phyloP scores from a whole-genome alignment of 2,888 invertebrate species.

The Phaonia tiefii region DNA sequence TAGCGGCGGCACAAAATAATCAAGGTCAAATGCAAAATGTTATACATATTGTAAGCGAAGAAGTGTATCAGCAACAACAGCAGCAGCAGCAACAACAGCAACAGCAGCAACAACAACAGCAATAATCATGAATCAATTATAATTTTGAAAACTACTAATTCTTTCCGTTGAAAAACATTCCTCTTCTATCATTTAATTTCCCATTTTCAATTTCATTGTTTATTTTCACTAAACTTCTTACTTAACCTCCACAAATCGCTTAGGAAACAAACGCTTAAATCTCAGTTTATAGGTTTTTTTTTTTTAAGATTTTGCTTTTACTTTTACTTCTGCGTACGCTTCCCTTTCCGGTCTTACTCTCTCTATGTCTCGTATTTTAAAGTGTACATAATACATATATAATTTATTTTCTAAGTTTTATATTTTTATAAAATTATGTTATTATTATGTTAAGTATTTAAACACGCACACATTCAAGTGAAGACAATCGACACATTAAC shows the following conservation, averaged over 20 bases:
- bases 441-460: conserved; percentile 3
- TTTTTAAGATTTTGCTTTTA: background rate
- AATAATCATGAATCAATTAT: conserved; percentile 19
- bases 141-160: background rate
- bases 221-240: background rate
- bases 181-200: conserved; percentile 35
- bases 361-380: conserved; percentile 9
- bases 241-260: background rate
- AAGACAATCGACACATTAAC: conserved; percentile 37
- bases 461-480: too few species aligned
- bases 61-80: conserved; percentile 73
- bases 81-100: conserved; percentile 70
- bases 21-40: conserved; percentile 73
- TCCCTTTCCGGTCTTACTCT: background rate
- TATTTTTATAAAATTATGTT: conserved; percentile 9
- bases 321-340: background rate
- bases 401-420: conserved; percentile 16
- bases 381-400: conserved; percentile 4
- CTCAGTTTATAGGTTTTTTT: background rate
- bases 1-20: conserved; percentile 14
- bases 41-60: conserved; percentile 77
- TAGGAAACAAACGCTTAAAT: background rate
- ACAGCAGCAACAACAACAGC: conserved; percentile 70
- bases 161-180: conserved; percentile 6
- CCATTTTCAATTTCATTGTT: too few species aligned